Evolutionary conservation across 2,888 invertebrate species (phyloP), one percentile per base, ranked within the genome.

Genomic region (Uloborus plumipes): DNA sequence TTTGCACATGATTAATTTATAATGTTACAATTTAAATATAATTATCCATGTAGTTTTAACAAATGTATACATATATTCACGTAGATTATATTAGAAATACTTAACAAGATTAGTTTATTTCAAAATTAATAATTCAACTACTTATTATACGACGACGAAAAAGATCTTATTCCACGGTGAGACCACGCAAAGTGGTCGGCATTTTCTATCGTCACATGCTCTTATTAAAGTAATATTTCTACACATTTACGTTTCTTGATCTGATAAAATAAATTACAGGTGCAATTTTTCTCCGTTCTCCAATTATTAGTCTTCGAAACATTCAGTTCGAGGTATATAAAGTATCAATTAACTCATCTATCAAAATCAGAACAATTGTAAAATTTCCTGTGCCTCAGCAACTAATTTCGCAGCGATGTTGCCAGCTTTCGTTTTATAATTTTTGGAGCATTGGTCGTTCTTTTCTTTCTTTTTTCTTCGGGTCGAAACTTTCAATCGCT

Each of bases 221-320:
- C 26, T 26, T 26, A 26, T 26, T 26, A 26, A 26, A 26, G 26
- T 26, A 26, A 31, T 18, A 58, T 55, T 66, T 75, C 66, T 66
- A 67, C 67, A 75, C 75, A 75, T 59, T 61, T 75, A 66, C 55
- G 75, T 75, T 26, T 75, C 75, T 58, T 59, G 49, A 66, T 66
- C 75, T 75, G 75, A 75, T 75, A 75, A 75, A 75, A 75, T 66
- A 75, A 75, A 75, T 75, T 75, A 66, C 75, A 66, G 50, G 26
- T 55, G 53, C 47, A 55, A 55, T 65, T 66, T 72, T 61, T 71
- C 50, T 74, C 58, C 50, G 31, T 58, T 64, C 39, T 16, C 49
- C 59, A 16, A 75, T 66, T 66, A 67, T 75, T 75, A 67, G 75
- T 58, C 73, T 74, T 74, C 73, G 65, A 67, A 65, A 66, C n/a